phyloP scores from a whole-genome alignment of 2,113 vertebrate genomes.

The Crypturellus undulatus region DNA sequence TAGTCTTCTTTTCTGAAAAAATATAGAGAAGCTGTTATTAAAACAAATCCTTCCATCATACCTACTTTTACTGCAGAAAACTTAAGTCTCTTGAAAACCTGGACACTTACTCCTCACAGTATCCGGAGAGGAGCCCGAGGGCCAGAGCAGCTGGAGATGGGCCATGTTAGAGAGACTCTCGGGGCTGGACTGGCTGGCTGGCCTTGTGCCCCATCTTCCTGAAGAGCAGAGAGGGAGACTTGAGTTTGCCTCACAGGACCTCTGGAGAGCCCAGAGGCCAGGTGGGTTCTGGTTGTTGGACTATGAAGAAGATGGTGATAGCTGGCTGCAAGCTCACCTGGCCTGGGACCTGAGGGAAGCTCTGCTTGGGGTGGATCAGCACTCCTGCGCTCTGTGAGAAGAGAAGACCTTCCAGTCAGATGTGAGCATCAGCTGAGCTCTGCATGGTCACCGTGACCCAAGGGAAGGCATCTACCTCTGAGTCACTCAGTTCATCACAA shows the following conservation, averaged over 20 bases:
- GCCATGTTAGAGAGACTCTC: neutral
- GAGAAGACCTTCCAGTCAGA: neutral
- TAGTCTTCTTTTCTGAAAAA: neutral
- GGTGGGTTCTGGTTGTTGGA: neutral
- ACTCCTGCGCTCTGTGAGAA: neutral
- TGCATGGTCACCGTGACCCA: neutral
- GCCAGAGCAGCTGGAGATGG: neutral
- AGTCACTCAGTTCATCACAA: neutral
- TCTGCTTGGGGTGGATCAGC: neutral
- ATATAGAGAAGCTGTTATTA: neutral
- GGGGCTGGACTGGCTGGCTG: neutral
- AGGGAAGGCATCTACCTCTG: neutral
- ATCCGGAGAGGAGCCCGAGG: neutral
- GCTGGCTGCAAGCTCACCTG: neutral
- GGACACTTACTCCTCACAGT: neutral
- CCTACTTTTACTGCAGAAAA: neutral
- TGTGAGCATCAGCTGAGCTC: neutral
- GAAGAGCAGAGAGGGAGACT: neutral
- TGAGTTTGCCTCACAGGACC: neutral
- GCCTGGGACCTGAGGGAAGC: neutral
- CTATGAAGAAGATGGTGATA: neutral
- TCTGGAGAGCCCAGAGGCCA: neutral
- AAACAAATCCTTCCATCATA: neutral
- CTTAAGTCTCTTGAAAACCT: neutral
- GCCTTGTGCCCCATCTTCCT: neutral